Evolutionary conservation across 2,797 vertebrate genomes (phyloP).

Genomic region (Linurgus olivaceus): DNA sequence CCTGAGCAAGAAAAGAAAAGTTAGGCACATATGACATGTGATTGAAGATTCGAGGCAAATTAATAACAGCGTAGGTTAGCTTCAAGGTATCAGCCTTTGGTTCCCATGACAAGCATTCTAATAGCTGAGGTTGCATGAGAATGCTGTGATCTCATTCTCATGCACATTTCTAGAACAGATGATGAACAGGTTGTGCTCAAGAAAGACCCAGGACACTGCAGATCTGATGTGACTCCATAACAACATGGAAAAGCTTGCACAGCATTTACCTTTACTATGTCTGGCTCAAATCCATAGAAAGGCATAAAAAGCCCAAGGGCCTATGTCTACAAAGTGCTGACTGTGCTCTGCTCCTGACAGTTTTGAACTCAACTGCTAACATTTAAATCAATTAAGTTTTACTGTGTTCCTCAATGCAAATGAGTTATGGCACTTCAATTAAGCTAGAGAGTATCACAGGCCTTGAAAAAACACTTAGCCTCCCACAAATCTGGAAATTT

Average conservation of each 20-base stretch:
- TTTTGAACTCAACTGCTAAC: not conserved
- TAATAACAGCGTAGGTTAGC: not conserved
- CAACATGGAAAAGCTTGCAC: not conserved
- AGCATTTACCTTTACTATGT: conserved; percentile 43
- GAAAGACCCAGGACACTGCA: not conserved
- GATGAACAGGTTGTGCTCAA: conserved; percentile 10
- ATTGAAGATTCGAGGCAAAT: not conserved
- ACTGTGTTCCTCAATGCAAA: not conserved
- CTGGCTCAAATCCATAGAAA: conserved; percentile 10
- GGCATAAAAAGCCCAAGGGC: conserved; percentile 14
- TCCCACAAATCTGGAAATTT: not conserved
- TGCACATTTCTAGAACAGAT: not conserved
- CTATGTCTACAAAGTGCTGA: conserved; percentile 23
- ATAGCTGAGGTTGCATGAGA: not conserved
- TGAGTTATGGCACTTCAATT: not conserved
- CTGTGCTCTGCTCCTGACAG: not conserved
- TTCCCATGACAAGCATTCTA: not conserved
- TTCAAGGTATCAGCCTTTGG: not conserved
- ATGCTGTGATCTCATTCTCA: not conserved
- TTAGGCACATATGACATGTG: not conserved
- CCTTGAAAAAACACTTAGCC: not conserved
- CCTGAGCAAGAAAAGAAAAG: conserved; percentile 73
- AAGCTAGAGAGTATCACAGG: not conserved
- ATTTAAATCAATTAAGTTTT: conserved; percentile 26
- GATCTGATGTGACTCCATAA: not conserved